Percentiles rank a stretch among this genome's conserved stretches.
These are phyloP conservation scores for Bombycilla garrulus DNA, from an alignment of 2,113 vertebrate genomes.

Conservation along the genomic window DNA sequence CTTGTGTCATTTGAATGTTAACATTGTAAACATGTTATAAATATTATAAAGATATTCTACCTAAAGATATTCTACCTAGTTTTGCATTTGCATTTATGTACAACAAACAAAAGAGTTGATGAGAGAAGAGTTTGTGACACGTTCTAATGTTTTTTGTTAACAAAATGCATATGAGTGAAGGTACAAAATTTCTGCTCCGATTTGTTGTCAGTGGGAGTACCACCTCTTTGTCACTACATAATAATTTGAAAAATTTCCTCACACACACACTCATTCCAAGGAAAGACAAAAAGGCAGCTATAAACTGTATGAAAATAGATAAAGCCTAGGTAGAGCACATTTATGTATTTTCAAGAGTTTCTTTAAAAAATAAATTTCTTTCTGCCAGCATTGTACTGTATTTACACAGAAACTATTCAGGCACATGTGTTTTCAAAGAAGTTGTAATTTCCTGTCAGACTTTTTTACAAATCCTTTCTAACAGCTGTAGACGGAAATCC, in stretches of 20 bases:
- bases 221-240: background rate
- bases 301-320: background rate
- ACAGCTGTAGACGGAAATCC: constrained; percentile 47
- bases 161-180: background rate
- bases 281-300: background rate
- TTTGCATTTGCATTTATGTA: background rate
- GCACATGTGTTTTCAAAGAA: constrained; percentile 67
- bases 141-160: background rate
- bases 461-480: constrained; percentile 63
- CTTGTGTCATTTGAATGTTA: background rate
- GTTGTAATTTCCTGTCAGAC: constrained; percentile 63
- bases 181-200: background rate
- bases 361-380: background rate
- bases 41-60: background rate
- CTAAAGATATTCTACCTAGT: background rate
- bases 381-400: constrained; percentile 40
- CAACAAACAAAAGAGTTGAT: background rate
- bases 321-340: background rate
- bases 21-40: background rate
- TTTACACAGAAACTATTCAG: constrained; percentile 59
- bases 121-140: background rate
- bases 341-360: background rate
- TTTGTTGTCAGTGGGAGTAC: background rate
- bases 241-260: background rate
- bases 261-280: background rate